phyloP scores from a whole-genome alignment of 2,113 vertebrate genomes.

The Aviceda subcristata region DNA sequence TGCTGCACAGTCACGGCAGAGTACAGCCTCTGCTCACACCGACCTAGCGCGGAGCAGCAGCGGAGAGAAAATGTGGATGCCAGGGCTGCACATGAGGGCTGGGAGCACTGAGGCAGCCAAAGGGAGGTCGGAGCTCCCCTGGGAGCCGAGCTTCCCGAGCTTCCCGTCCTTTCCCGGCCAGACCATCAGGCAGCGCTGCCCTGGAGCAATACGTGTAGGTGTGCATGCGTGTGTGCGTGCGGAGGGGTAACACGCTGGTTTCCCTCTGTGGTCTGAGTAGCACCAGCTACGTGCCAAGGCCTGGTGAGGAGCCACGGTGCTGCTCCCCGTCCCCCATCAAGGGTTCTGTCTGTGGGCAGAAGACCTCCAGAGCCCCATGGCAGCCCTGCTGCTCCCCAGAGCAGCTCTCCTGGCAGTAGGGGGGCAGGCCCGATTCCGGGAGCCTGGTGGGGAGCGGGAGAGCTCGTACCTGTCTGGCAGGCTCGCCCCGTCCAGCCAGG shows the following conservation, averaged over 20 bases:
- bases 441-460: fast-evolving
- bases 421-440: not conserved
- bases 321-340: not conserved
- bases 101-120: not conserved
- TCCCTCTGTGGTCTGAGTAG: not conserved
- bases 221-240: fast-evolving
- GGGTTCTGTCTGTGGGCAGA: not conserved
- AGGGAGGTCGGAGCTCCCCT: not conserved
- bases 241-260: not conserved
- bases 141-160: not conserved
- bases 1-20: not conserved
- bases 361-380: not conserved
- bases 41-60: not conserved
- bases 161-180: not conserved
- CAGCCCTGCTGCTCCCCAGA: not conserved
- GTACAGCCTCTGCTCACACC: not conserved
- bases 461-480: constrained; percentile 83
- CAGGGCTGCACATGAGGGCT: not conserved
- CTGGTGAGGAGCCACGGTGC: not conserved
- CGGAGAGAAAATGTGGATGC: not conserved
- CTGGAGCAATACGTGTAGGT: fast-evolving
- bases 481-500: constrained; percentile 80
- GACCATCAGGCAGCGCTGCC: not conserved
- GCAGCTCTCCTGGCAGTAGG: not conserved
- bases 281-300: not conserved